Conservation (phyloP, 92 coral and sea anemone genomes). For the Diadumene lineata region DNA sequence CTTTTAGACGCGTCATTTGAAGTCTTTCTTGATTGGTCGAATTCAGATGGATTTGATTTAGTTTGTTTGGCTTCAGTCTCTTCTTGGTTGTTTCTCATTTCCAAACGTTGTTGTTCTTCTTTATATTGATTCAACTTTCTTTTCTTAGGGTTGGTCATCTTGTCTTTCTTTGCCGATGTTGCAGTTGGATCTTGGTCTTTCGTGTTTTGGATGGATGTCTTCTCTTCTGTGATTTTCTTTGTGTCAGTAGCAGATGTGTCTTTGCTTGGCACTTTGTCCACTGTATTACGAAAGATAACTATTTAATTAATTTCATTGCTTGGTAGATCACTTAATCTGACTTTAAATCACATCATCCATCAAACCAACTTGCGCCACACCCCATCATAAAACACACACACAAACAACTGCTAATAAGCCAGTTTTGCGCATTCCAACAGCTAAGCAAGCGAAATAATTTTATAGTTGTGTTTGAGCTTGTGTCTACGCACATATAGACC, state of each 20-base stretch:
- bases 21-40: not conserved
- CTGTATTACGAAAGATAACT: too few species aligned
- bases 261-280: too few species aligned
- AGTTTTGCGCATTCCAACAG: too few species aligned
- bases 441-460: too few species aligned
- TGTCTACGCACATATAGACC: too few species aligned
- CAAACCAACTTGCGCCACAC: too few species aligned
- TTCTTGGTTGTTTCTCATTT: slow-evolving; percentile 6
- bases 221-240: not conserved
- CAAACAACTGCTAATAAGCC: too few species aligned
- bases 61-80: slow-evolving; percentile 1
- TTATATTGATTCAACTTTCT: slow-evolving; percentile 3
- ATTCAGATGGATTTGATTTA: not conserved
- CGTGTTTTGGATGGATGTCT: not conserved
- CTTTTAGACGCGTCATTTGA: not conserved
- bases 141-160: slow-evolving; percentile 4
- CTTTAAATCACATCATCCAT: too few species aligned
- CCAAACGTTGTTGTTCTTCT: not conserved
- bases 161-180: not conserved
- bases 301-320: too few species aligned
- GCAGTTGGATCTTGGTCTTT: not conserved
- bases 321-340: too few species aligned
- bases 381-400: too few species aligned
- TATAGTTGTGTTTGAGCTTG: too few species aligned
- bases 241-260: not conserved